These are phyloP conservation scores for Zhuqinia jingwanae DNA, from an alignment of 2,888 invertebrate species.

Conservation along the genomic window DNA sequence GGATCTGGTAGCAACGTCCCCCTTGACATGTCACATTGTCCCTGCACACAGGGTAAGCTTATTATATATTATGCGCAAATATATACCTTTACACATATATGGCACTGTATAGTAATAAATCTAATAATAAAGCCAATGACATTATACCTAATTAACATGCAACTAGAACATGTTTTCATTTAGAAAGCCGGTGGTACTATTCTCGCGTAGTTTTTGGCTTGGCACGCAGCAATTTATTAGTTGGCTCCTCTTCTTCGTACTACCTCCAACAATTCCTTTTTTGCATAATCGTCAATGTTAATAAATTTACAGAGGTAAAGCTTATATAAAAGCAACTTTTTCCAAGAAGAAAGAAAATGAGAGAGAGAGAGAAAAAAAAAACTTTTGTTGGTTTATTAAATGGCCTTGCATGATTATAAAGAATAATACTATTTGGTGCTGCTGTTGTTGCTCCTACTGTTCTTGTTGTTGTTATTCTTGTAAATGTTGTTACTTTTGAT, in stretches of 20 bases:
- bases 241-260: background rate
- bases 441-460: slow-evolving; percentile 1
- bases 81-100: no score
- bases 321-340: slow-evolving; percentile 37
- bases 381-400: slow-evolving; percentile 33
- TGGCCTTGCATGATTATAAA: slow-evolving; percentile 58
- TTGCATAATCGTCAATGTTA: slow-evolving; percentile 44
- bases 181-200: slow-evolving; percentile 35
- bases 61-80: background rate
- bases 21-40: slow-evolving; percentile 68
- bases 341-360: slow-evolving; percentile 37
- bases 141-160: slow-evolving; percentile 36
- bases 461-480: no score
- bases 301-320: background rate
- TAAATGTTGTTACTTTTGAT: slow-evolving; percentile 23
- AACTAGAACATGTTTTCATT: slow-evolving; percentile 45
- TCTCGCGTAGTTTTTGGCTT: slow-evolving; percentile 26
- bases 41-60: slow-evolving; percentile 65
- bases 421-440: slow-evolving; percentile 36
- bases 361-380: slow-evolving; percentile 12
- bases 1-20: slow-evolving; percentile 9
- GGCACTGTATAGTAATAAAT: background rate
- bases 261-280: slow-evolving; percentile 14
- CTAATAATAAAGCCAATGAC: slow-evolving; percentile 33
- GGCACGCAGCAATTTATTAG: no score